Evolutionary conservation across 2,888 invertebrate species (phyloP), one percentile per base, ranked within the genome.

Genomic region (Neocrepidodera transversa): DNA sequence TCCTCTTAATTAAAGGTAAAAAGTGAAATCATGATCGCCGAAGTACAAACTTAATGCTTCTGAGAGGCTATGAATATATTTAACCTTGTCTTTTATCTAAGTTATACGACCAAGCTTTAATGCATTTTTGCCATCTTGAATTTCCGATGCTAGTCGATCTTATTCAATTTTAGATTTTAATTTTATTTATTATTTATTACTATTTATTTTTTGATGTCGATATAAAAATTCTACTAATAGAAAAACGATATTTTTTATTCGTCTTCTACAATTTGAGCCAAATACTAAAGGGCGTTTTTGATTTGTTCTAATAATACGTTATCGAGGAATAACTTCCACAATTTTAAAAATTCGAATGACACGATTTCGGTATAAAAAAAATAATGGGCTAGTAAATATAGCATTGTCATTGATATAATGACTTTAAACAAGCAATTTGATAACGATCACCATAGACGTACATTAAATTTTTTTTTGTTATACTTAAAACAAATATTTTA

Each of bases 21-120:
- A 69, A 68, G 68, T 64, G 64, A 69, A 71, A 72, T 71, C 71
- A 71, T 70, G 72, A 72, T 71, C 69, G 62, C 61, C 64, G 63
- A 64, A 64, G 66, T 68, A 71, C 72, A 69, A 69, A 72, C 54
- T 74, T 73, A 74, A 74, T 72, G 74, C 71, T 75, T 74, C 74
- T 70, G 62, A 69, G 75, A 73, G 73, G 68, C 71, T 72, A 72
- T 73, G 73, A 73, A 73, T 73, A 73, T 65, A 68, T 68, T 72
- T 69, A 65, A 64, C 65, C 64, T 67, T 62, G 64, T 59, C 58
- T 60, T 66, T 60, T 59, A 68, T 66, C 66, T 65, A 42, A 54
- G 47, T 56, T 56, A 60, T 56, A 38, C 45, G 45, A 26, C 23
- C 17, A 4, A 16, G 17, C 13, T 14, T 13, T 13, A 8, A 2